A percentile compares a stretch with the other conserved stretches of the same genome.
Conservation (phyloP, 2,888 invertebrate species). For the Agrochola lota region DNA sequence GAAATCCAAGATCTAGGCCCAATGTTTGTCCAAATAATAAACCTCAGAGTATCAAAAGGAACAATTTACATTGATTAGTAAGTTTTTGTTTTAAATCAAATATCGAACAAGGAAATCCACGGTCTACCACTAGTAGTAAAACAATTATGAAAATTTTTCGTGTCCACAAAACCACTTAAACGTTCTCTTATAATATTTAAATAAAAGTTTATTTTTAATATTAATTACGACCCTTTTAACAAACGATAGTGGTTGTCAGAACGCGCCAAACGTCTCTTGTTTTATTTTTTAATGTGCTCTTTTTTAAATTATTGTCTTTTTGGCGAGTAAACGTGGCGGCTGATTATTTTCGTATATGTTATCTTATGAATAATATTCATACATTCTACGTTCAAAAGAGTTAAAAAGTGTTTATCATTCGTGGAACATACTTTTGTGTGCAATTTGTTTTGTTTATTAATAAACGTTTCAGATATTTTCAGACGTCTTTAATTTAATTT, state of each 20-base stretch:
- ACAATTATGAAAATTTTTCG: conserved; percentile 33
- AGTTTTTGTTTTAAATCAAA: background rate
- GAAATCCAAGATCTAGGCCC: background rate
- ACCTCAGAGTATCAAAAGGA: background rate
- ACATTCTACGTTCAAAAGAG: conserved; percentile 28
- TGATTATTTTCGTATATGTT: conserved; percentile 47
- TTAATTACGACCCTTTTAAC: conserved; percentile 73
- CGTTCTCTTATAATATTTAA: conserved; percentile 30
- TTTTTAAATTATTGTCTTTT: conserved; percentile 60
- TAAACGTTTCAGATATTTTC: background rate
- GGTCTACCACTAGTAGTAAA: conserved; percentile 10
- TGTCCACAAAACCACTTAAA: conserved; percentile 58
- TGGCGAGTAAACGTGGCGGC: conserved; percentile 44
- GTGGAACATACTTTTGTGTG: background rate
- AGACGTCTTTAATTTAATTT: background rate
- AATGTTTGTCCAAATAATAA: background rate
- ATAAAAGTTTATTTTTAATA: conserved; percentile 71
- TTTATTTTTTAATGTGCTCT: conserved; percentile 50
- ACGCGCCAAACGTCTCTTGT: conserved; percentile 57
- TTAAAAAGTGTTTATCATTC: conserved; percentile 25
- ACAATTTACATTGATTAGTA: background rate
- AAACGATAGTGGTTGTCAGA: conserved; percentile 66
- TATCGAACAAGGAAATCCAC: conserved; percentile 29
- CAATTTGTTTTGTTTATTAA: background rate
- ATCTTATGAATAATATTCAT: conserved; percentile 49